Percentiles rank a stretch among this genome's conserved stretches.
phyloP scores from a whole-genome alignment of 2,797 vertebrate species.

The Micromesistius poutassou region DNA sequence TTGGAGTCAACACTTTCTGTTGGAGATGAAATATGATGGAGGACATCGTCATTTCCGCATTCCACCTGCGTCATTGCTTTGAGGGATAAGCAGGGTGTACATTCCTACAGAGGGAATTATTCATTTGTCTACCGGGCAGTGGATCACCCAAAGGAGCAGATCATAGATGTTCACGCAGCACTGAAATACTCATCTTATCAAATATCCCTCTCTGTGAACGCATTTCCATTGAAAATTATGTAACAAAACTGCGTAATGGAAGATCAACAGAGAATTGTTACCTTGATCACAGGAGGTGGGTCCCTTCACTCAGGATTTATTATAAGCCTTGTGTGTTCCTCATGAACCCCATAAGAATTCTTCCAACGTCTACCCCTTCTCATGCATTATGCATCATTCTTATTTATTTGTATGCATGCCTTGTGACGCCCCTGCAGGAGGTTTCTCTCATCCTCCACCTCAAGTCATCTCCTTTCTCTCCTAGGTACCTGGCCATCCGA shows the following conservation, averaged over 20 bases:
- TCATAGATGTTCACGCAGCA: not conserved
- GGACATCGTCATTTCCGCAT: not conserved
- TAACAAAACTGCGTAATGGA: not conserved
- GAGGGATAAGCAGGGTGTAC: constrained; percentile 26
- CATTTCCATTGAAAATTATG: not conserved
- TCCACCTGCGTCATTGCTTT: not conserved
- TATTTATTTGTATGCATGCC: not conserved
- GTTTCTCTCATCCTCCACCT: not conserved
- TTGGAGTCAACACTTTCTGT: too few species aligned
- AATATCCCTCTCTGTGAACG: not conserved
- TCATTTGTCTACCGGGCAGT: constrained; percentile 5
- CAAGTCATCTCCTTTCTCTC: constrained; percentile 12
- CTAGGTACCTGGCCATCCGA: constrained; percentile 84
- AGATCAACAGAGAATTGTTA: not conserved
- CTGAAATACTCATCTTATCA: not conserved
- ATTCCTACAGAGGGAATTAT: constrained; percentile 17
- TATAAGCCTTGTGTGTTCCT: not conserved
- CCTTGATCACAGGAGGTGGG: not conserved
- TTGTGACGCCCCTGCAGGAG: not conserved
- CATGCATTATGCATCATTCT: not conserved
- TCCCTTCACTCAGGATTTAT: not conserved
- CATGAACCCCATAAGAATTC: not conserved
- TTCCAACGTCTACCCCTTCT: not conserved
- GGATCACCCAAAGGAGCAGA: constrained; percentile 3
- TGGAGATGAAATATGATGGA: not conserved